Conservation (phyloP, 2,797 vertebrate genomes). For the Darevskia nairensis region DNA sequence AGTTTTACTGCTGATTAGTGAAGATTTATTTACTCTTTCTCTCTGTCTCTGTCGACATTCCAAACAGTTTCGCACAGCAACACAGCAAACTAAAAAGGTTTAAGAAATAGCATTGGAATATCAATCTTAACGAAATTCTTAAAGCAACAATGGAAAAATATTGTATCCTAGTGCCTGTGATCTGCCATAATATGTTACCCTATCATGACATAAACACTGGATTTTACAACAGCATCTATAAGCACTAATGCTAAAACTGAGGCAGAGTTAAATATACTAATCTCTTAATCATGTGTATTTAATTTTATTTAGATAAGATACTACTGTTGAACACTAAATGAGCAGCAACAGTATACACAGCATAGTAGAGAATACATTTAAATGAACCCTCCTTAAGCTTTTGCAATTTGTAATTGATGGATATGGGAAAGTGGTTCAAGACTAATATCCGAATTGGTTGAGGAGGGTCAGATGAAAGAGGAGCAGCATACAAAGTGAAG, state of each 20-base stretch:
- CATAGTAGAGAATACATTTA: background rate
- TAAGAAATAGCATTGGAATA: constrained; percentile 22
- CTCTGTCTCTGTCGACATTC: constrained; percentile 93
- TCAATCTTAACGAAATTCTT: background rate
- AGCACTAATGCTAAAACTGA: background rate
- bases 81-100: constrained; percentile 89
- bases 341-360: background rate
- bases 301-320: background rate
- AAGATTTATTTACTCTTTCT: constrained; percentile 88
- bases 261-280: background rate
- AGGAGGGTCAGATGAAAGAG: background rate
- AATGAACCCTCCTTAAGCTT: background rate
- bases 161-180: background rate
- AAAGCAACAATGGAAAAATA: background rate
- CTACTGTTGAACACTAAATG: background rate
- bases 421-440: background rate
- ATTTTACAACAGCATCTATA: background rate
- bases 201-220: background rate
- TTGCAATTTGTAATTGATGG: background rate
- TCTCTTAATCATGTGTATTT: background rate
- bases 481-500: background rate
- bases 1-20: constrained; percentile 84
- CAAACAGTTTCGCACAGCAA: constrained; percentile 95
- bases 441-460: background rate
- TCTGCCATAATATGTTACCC: background rate